These are phyloP conservation scores for Monopterus albus DNA, from an alignment of 2,113 vertebrate species.

Conservation along the genomic window DNA sequence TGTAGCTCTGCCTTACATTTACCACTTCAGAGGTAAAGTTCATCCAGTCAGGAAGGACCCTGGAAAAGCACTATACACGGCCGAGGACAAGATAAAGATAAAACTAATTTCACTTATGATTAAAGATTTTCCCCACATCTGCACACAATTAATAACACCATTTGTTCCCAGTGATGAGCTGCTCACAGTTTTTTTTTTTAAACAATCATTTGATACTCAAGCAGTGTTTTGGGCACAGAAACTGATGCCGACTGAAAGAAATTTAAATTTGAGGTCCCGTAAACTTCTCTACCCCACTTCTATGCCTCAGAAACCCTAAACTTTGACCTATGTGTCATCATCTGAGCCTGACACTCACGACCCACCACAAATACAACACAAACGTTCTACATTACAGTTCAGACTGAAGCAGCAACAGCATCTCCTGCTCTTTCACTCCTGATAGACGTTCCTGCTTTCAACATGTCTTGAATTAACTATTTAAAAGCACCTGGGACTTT, in stretches of 20 bases:
- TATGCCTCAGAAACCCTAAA: conserved; percentile 6
- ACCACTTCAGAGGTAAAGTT: conserved; percentile 66
- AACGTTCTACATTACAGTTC: conserved; percentile 7
- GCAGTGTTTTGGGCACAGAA: conserved; percentile 7
- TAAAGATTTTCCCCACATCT: conserved; percentile 22
- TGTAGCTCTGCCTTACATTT: conserved; percentile 80
- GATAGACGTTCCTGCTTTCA: neutral
- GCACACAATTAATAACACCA: conserved; percentile 22
- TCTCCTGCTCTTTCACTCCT: conserved; percentile 8
- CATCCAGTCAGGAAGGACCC: conserved; percentile 40
- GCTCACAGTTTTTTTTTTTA: conserved; percentile 12
- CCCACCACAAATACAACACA: neutral
- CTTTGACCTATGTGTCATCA: neutral
- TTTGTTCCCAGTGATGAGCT: conserved; percentile 43
- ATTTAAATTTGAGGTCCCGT: conserved; percentile 17
- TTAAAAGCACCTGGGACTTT: neutral
- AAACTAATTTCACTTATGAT: conserved; percentile 39
- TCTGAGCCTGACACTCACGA: conserved; percentile 8
- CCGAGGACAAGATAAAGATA: conserved; percentile 30
- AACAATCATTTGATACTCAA: neutral
- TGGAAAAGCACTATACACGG: conserved; percentile 41
- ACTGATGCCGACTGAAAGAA: conserved; percentile 38
- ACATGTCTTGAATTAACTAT: conserved; percentile 38
- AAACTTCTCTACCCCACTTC: neutral
- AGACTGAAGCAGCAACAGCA: neutral